These are phyloP conservation scores for Tachysurus vachellii DNA, from an alignment of 2,113 vertebrate genomes.

Conservation along the genomic window DNA sequence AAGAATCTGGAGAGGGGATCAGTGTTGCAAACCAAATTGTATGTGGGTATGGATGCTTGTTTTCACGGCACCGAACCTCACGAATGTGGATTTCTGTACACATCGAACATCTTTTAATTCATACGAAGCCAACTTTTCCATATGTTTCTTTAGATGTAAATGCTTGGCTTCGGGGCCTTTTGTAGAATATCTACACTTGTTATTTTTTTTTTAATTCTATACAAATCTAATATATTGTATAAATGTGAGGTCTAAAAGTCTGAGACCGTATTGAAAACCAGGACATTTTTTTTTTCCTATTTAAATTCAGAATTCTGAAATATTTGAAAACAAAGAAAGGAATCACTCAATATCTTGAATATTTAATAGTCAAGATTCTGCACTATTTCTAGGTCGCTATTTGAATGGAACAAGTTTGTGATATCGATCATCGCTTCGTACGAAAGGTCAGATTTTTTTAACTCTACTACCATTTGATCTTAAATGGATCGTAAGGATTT, in stretches of 20 bases:
- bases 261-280: no score
- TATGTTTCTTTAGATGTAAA: neutral
- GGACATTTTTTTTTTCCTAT: neutral
- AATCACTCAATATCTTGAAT: neutral
- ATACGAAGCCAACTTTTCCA: neutral
- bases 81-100: slow-evolving; percentile 60
- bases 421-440: neutral
- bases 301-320: neutral
- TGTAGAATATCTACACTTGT: slow-evolving; percentile 30
- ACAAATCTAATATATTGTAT: neutral
- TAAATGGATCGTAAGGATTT: neutral
- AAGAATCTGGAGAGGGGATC: slow-evolving; percentile 54
- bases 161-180: neutral
- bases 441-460: neutral
- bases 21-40: slow-evolving; percentile 70
- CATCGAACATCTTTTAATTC: slow-evolving; percentile 1
- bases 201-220: neutral
- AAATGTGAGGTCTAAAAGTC: neutral
- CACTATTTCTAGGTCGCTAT: neutral
- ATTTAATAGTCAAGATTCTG: neutral
- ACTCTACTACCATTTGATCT: neutral
- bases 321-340: neutral
- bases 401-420: neutral
- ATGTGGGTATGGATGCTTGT: slow-evolving; percentile 38
- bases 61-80: slow-evolving; percentile 65